phyloP scores from a whole-genome alignment of 2,797 vertebrate species.

The Cyprinella venusta region DNA sequence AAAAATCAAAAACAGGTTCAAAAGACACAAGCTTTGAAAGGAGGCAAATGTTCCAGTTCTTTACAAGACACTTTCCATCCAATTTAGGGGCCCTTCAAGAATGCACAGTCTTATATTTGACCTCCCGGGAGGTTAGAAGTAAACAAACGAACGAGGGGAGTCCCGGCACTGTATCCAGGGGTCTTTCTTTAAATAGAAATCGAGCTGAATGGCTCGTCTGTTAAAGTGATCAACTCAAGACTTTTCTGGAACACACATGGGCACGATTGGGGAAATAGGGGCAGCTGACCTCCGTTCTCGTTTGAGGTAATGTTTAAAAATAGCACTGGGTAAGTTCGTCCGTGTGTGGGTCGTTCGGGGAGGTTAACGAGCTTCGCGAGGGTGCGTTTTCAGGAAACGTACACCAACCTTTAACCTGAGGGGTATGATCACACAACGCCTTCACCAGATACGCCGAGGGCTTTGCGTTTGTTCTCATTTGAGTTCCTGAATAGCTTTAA shows the following conservation, averaged over 20 bases:
- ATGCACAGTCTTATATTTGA: constrained; percentile 50
- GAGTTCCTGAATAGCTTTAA: constrained; percentile 24
- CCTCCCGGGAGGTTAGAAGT: constrained; percentile 47
- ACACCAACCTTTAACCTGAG: constrained; percentile 33
- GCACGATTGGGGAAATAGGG: constrained; percentile 21
- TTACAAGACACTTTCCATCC: constrained; percentile 62
- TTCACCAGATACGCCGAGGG: background rate
- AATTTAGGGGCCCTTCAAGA: constrained; percentile 56
- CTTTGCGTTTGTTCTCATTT: background rate
- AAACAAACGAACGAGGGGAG: constrained; percentile 59
- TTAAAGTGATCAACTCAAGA: constrained; percentile 55
- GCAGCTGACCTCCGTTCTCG: constrained; percentile 48
- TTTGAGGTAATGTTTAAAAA: constrained; percentile 66
- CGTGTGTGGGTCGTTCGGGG: constrained; percentile 60
- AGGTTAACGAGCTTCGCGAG: constrained; percentile 62
- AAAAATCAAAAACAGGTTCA: constrained; percentile 39
- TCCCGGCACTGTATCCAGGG: constrained; percentile 52
- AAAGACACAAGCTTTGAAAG: constrained; percentile 44
- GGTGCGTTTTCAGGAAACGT: constrained; percentile 36
- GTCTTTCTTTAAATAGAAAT: constrained; percentile 65
- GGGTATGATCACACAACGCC: background rate
- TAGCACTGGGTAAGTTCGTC: constrained; percentile 60
- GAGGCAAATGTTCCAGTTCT: constrained; percentile 49
- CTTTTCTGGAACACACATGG: constrained; percentile 65
- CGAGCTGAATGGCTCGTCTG: constrained; percentile 58